Evolutionary conservation across 2,113 vertebrate species (phyloP).

Genomic region (Laterallus jamaicensis): DNA sequence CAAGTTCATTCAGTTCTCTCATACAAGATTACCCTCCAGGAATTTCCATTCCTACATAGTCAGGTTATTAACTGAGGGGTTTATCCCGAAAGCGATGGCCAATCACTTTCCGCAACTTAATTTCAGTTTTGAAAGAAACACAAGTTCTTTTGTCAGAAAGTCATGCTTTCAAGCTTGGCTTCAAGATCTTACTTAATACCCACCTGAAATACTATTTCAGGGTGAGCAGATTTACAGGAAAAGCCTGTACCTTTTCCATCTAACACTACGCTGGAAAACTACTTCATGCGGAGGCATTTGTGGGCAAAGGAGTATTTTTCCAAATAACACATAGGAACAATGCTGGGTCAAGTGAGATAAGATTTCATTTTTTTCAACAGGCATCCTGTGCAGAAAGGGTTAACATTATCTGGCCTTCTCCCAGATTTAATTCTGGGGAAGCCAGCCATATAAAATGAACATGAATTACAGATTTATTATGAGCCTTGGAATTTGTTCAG

Average conservation of each 20-base stretch:
- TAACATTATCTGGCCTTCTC: neutral
- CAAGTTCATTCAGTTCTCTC: neutral
- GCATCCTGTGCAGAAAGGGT: neutral
- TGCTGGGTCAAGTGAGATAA: rapidly evolving
- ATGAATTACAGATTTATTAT: neutral
- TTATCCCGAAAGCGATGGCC: neutral
- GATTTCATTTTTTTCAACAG: neutral
- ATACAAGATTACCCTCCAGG: neutral
- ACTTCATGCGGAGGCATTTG: neutral
- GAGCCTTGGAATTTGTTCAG: slow-evolving; percentile 25
- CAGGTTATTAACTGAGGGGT: neutral
- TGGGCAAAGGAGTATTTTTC: neutral
- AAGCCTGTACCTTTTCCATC: neutral
- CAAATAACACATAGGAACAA: neutral
- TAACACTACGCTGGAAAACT: neutral
- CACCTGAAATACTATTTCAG: neutral
- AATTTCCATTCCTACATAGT: slow-evolving; percentile 9
- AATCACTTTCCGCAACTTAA: neutral
- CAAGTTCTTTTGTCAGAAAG: slow-evolving; percentile 23
- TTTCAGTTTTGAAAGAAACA: neutral
- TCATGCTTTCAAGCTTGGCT: neutral
- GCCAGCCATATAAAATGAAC: slow-evolving; percentile 14
- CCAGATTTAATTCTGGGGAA: neutral
- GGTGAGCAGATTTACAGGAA: neutral
- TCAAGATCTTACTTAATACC: neutral